Conservation (phyloP, 2,888 invertebrate genomes). For the Aspidiotus destructor region DNA sequence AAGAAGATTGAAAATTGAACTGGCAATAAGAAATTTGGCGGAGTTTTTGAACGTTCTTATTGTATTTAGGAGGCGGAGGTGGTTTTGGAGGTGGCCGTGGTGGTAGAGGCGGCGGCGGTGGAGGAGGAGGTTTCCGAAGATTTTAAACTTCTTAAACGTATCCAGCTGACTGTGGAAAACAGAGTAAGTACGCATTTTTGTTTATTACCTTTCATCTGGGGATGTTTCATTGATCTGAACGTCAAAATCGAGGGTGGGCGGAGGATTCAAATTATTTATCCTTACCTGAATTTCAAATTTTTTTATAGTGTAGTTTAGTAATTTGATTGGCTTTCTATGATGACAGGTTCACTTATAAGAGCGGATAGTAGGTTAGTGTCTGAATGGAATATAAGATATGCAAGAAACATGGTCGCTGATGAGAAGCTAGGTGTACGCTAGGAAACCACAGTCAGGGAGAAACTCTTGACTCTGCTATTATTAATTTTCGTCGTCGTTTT, state of each 20-base stretch:
- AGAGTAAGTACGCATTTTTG: no score
- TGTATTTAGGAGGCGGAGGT: no score
- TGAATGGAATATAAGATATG: constrained; percentile 6
- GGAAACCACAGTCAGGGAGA: constrained; percentile 31
- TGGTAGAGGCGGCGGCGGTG: constrained; percentile 25
- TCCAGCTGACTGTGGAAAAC: no score
- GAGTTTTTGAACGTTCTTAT: background rate
- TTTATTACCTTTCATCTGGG: no score
- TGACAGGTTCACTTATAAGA: constrained; percentile 25
- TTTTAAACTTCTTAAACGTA: no score
- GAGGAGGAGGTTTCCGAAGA: constrained; percentile 38
- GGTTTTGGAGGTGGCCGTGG: no score
- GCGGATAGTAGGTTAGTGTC: constrained; percentile 24
- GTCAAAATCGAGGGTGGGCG: no score
- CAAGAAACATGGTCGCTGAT: constrained; percentile 9
- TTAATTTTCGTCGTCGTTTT: constrained; percentile 7
- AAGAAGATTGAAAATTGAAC: background rate
- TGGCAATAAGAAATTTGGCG: background rate
- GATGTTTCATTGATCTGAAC: no score
- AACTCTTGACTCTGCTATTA: constrained; percentile 5
- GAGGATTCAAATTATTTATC: no score
- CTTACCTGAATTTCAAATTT: no score
- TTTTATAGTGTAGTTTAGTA: background rate
- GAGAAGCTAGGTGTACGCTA: constrained; percentile 30
- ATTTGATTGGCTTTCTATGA: constrained; percentile 26